Evolutionary conservation across 1,140 invertebrate genomes (phyloP).

Genomic region (Drosophila bipectinata): DNA sequence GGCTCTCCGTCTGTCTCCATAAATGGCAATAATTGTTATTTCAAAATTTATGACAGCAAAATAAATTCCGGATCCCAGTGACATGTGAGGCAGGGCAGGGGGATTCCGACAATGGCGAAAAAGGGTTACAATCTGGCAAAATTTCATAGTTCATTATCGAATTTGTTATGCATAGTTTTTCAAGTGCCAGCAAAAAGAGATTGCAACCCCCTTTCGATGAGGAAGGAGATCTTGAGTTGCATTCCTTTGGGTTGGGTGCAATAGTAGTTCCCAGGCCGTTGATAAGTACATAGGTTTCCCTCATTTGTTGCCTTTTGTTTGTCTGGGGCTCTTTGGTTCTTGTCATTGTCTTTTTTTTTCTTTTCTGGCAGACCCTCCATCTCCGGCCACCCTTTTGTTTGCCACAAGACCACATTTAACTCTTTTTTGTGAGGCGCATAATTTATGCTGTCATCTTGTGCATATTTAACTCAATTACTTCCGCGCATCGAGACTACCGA

Average conservation of each 20-base stretch:
- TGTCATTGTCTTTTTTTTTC: conserved; percentile 24
- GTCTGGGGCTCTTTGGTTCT: conserved; percentile 32
- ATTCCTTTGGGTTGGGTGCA: conserved; percentile 5
- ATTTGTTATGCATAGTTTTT: conserved; percentile 74
- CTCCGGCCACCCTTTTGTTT: conserved; percentile 44
- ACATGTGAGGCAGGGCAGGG: conserved; percentile 40
- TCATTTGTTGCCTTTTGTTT: conserved; percentile 63
- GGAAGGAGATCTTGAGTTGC: conserved; percentile 20
- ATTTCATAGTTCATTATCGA: conserved; percentile 81
- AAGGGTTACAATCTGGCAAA: conserved; percentile 43
- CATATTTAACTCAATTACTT: conserved; percentile 82
- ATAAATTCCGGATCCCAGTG: conserved; percentile 60
- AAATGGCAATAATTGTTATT: conserved; percentile 79
- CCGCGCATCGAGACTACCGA: conserved; percentile 67
- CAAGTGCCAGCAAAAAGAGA: conserved; percentile 36
- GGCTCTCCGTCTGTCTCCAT: conserved; percentile 21
- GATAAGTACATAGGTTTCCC: conserved; percentile 56
- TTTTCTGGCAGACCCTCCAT: conserved; percentile 10
- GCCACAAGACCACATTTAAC: conserved; percentile 77
- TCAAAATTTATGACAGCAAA: conserved; percentile 80
- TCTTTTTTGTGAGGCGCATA: conserved; percentile 68
- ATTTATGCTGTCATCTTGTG: conserved; percentile 82
- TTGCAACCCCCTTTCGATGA: conserved; percentile 47
- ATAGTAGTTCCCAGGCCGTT: conserved; percentile 53
- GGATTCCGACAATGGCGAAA: conserved; percentile 23